Evolutionary conservation across 2,113 vertebrate species (phyloP).

Genomic region (Mustelus asterias): DNA sequence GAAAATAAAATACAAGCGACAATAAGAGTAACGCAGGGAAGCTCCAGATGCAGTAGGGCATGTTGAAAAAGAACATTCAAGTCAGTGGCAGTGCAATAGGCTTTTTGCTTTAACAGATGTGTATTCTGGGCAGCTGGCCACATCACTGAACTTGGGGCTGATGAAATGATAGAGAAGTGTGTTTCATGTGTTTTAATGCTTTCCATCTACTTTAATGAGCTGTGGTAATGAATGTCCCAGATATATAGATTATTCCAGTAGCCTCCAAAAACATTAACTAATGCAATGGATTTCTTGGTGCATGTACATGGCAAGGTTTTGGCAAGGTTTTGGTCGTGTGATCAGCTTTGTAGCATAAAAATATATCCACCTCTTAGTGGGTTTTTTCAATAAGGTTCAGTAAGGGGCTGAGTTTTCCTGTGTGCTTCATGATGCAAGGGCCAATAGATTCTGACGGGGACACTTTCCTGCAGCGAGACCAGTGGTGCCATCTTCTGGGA

Average conservation of each 20-base stretch:
- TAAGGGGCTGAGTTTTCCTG: neutral
- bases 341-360: neutral
- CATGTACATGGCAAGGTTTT: neutral
- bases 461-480: neutral
- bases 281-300: neutral
- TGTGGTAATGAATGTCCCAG: neutral
- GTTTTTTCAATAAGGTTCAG: neutral
- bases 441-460: too few relatives aligned
- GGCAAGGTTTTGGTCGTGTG: neutral
- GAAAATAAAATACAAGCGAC: neutral
- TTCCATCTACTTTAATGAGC: neutral
- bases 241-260: neutral
- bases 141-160: neutral
- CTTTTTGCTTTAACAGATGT: neutral
- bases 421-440: too few relatives aligned
- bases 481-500: neutral
- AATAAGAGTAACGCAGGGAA: neutral
- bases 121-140: neutral
- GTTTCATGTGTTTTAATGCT: neutral
- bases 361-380: neutral
- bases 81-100: neutral
- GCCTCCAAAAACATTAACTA: neutral
- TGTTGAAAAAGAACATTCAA: neutral
- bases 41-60: neutral
- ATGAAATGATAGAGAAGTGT: neutral